Conservation (phyloP, 2,888 invertebrate species). For the Dichetophora obliterata region DNA sequence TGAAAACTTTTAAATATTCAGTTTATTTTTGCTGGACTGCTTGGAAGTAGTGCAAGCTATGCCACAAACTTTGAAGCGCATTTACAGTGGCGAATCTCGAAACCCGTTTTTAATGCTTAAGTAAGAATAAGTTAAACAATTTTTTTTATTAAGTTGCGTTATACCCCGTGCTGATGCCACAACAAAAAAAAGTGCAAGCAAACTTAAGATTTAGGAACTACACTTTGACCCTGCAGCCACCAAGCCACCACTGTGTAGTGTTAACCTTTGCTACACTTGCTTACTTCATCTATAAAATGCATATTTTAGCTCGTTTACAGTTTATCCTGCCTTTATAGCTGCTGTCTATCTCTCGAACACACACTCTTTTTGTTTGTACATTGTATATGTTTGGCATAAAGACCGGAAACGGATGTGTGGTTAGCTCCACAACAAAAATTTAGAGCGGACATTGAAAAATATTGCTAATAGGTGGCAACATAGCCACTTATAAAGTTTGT, state of each 20-base stretch:
- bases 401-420: conserved; percentile 65
- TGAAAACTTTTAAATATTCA: conserved; percentile 13
- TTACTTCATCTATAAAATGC: not conserved
- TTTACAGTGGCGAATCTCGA: not conserved
- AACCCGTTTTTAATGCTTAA: not conserved
- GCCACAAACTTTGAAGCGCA: not conserved
- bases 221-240: too few relatives aligned
- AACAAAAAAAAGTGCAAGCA: too few relatives aligned
- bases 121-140: not conserved
- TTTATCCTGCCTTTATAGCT: not conserved
- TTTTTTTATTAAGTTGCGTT: not conserved
- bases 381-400: conserved; percentile 50
- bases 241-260: too few relatives aligned
- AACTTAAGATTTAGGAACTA: too few relatives aligned
- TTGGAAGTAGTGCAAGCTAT: not conserved
- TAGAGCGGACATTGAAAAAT: conserved; percentile 36
- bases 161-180: not conserved
- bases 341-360: conserved; percentile 1
- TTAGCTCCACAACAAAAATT: conserved; percentile 52
- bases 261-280: not conserved
- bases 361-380: not conserved
- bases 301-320: conserved; percentile 12
- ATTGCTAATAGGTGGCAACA: conserved; percentile 5
- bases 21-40: not conserved
- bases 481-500: too few relatives aligned